Percentiles rank a stretch among this genome's conserved stretches.
Conservation (phyloP, 2,888 invertebrate species). For the Clostera curtula region DNA sequence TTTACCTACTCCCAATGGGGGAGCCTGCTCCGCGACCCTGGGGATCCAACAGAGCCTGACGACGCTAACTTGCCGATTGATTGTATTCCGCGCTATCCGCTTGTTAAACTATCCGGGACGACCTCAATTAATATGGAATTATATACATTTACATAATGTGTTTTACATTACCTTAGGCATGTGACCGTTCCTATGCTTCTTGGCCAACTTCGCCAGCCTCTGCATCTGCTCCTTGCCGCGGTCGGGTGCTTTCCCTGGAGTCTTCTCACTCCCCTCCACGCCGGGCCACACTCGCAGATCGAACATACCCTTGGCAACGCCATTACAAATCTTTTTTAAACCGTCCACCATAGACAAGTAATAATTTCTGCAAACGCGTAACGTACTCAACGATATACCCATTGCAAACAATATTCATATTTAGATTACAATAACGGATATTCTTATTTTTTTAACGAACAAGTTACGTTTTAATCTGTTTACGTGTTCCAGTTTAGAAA, state of each 20-base stretch:
- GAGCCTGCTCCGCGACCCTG: too few species aligned
- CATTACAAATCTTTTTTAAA: slow-evolving; percentile 32
- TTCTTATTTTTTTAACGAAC: slow-evolving; percentile 3
- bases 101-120: too few species aligned
- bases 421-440: neutral
- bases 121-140: too few species aligned
- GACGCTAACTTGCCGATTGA: too few species aligned
- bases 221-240: slow-evolving; percentile 91
- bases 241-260: slow-evolving; percentile 90
- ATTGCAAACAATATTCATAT: slow-evolving; percentile 19
- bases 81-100: too few species aligned
- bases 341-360: slow-evolving; percentile 26
- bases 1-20: too few species aligned
- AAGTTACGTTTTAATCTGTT: slow-evolving; percentile 1
- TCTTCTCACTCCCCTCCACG: slow-evolving; percentile 85
- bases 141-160: too few species aligned
- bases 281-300: slow-evolving; percentile 95
- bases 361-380: slow-evolving; percentile 30
- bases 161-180: slow-evolving; percentile 83
- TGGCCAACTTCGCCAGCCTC: slow-evolving; percentile 90
- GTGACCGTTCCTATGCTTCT: slow-evolving; percentile 95
- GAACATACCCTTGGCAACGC: slow-evolving; percentile 79
- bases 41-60: too few species aligned
- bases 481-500: too few species aligned
- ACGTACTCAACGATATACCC: slow-evolving; percentile 36